Percentiles rank a stretch among this genome's conserved stretches.
Evolutionary conservation across 2,888 invertebrate species (phyloP).

Genomic region (Pseudococcus longispinus): DNA sequence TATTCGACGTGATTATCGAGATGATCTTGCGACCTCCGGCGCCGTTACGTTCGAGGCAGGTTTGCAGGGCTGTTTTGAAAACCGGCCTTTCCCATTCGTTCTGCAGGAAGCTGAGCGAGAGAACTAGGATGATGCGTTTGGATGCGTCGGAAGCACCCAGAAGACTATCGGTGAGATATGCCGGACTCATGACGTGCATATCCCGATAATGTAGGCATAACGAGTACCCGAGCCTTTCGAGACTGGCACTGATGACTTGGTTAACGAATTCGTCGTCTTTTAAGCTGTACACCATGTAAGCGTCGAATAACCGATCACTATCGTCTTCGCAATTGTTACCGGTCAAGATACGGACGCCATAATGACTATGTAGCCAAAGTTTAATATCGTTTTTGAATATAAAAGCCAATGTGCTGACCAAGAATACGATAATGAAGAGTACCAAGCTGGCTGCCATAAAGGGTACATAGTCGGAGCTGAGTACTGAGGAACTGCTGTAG

Average conservation of each 20-base stretch:
- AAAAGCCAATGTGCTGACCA: conserved; percentile 74
- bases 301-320: conserved; percentile 84
- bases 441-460: conserved; percentile 76
- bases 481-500: conserved; percentile 60
- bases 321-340: conserved; percentile 57
- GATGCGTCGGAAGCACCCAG: conserved; percentile 72
- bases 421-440: conserved; percentile 73
- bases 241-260: conserved; percentile 84
- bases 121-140: conserved; percentile 78
- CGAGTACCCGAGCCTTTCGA: conserved; percentile 74
- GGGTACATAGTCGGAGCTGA: conserved; percentile 77
- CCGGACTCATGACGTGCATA: conserved; percentile 61
- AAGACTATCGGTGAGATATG: conserved; percentile 67
- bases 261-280: conserved; percentile 92
- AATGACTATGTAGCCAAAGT: conserved; percentile 80
- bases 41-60: conserved; percentile 69
- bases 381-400: conserved; percentile 79
- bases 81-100: conserved; percentile 83
- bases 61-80: conserved; percentile 80
- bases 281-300: conserved; percentile 92
- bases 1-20: conserved; percentile 65
- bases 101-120: conserved; percentile 80
- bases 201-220: conserved; percentile 68
- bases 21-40: conserved; percentile 67
- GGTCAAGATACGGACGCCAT: conserved; percentile 71